phyloP scores from a whole-genome alignment of 2,888 invertebrate genomes.

The Podotricha telesiphe region DNA sequence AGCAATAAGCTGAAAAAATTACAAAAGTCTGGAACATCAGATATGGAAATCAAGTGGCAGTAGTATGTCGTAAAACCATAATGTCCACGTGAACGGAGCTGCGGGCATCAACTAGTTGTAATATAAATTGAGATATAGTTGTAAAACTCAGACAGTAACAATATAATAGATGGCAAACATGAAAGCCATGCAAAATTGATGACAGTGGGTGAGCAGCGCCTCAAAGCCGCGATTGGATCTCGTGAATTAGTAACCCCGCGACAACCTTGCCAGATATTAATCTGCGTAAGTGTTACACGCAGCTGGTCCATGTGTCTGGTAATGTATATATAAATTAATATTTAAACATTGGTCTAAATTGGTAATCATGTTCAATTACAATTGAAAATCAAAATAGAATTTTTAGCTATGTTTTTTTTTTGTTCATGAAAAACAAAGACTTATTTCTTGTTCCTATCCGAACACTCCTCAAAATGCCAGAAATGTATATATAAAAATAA shows the following conservation, averaged over 20 bases:
- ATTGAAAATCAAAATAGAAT: too few species aligned
- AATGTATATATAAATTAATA: conserved; percentile 9
- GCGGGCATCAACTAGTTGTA: too few species aligned
- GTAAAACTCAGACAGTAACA: conserved; percentile 27
- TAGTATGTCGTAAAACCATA: too few species aligned
- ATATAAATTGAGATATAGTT: conserved; percentile 10
- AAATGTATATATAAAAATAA: too few species aligned
- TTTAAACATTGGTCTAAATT: conserved; percentile 4
- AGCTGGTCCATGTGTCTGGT: conserved; percentile 36
- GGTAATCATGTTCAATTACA: background rate
- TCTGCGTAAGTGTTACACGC: conserved; percentile 50
- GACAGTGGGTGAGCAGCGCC: conserved; percentile 52
- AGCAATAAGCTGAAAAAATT: too few species aligned
- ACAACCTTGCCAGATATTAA: conserved; percentile 52
- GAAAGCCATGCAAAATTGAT: conserved; percentile 63
- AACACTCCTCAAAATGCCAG: too few species aligned
- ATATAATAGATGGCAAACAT: conserved; percentile 53
- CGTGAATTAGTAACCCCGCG: conserved; percentile 62
- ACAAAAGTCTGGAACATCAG: too few species aligned
- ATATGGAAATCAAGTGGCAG: too few species aligned
- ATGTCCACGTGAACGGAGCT: too few species aligned
- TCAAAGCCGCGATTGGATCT: conserved; percentile 60
- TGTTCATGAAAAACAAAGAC: too few species aligned
- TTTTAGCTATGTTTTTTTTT: too few species aligned
- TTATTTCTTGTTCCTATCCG: too few species aligned